These are phyloP conservation scores for Pogonus chalceus DNA, from an alignment of 1,140 invertebrate species.

Conservation along the genomic window DNA sequence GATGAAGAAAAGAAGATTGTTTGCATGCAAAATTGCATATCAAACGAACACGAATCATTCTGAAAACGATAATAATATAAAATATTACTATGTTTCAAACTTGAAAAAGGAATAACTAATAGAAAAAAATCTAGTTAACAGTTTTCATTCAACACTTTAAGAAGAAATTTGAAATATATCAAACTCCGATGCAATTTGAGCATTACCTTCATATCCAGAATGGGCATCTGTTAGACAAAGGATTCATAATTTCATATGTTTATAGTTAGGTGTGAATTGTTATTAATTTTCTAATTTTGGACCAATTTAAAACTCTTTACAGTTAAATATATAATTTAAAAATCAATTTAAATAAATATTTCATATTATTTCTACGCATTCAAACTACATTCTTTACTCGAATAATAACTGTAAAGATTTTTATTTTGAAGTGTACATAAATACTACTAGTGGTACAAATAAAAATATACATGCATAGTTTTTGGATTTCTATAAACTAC, in stretches of 20 bases:
- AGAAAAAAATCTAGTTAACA: too few species aligned
- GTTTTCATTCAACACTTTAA: too few species aligned
- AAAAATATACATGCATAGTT: not conserved
- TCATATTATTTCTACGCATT: not conserved
- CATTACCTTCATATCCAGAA: conserved; percentile 1
- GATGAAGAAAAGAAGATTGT: too few species aligned
- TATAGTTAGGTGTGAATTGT: not conserved
- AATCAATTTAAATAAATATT: not conserved
- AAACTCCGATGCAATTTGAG: not conserved
- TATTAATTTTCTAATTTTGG: too few species aligned
- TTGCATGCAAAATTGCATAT: too few species aligned
- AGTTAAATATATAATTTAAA: too few species aligned
- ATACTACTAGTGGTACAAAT: not conserved
- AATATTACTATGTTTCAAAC: too few species aligned
- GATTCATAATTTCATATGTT: not conserved
- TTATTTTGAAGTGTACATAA: not conserved
- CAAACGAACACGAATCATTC: too few species aligned
- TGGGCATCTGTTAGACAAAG: conserved; percentile 1
- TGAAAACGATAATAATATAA: too few species aligned
- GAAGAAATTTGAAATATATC: too few species aligned
- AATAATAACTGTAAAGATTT: conserved; percentile 8
- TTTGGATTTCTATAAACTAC: not conserved
- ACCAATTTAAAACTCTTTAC: too few species aligned
- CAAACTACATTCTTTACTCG: not conserved
- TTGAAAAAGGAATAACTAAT: too few species aligned